phyloP scores from a whole-genome alignment of 2,888 invertebrate genomes.

The Gerris lacustris region DNA sequence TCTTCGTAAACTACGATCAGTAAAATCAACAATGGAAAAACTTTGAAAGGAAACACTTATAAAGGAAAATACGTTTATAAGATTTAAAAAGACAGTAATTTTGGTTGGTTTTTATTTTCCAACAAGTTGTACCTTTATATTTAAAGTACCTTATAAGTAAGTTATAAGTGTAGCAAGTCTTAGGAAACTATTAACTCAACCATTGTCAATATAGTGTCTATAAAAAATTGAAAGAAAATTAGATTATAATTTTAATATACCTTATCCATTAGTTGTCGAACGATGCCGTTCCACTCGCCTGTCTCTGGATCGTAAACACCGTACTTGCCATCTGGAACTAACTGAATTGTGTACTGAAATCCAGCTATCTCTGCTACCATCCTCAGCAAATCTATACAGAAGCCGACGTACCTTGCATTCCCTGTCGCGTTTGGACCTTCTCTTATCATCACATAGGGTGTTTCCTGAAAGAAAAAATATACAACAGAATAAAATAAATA shows the following conservation, averaged over 20 bases:
- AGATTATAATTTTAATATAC: conserved; percentile 34
- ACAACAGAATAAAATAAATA: background rate
- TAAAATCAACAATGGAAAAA: too few species aligned
- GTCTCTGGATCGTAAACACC: conserved; percentile 60
- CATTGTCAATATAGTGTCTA: too few species aligned
- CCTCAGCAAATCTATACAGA: conserved; percentile 57
- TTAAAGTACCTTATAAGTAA: too few species aligned
- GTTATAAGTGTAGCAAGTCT: too few species aligned
- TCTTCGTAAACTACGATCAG: too few species aligned
- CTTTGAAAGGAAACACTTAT: too few species aligned
- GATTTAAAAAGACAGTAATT: too few species aligned
- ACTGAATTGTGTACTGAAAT: conserved; percentile 53
- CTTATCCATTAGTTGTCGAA: conserved; percentile 53
- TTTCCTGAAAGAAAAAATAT: conserved; percentile 37
- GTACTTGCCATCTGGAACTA: conserved; percentile 54
- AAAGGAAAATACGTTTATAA: too few species aligned
- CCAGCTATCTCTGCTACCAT: conserved; percentile 51
- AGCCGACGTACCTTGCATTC: conserved; percentile 56
- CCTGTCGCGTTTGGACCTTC: conserved; percentile 43
- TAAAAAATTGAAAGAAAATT: too few species aligned
- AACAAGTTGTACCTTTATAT: too few species aligned
- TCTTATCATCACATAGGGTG: conserved; percentile 46
- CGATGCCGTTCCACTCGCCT: conserved; percentile 62
- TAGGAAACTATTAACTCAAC: too few species aligned
- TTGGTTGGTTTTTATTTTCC: too few species aligned